Conservation (phyloP, 2,888 invertebrate genomes). For the Nowickia ferox region DNA sequence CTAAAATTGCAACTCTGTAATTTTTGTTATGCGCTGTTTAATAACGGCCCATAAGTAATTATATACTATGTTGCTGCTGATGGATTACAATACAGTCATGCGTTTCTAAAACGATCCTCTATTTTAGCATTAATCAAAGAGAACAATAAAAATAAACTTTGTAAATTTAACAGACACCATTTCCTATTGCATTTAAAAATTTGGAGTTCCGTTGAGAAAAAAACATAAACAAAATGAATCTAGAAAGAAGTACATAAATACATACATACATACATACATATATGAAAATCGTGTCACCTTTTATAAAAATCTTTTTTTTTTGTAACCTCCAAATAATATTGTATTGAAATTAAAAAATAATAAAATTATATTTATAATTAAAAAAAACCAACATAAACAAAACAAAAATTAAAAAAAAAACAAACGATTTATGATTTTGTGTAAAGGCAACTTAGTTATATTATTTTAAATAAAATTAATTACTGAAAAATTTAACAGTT, state of each 20-base stretch:
- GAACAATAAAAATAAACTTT: slow-evolving; percentile 24
- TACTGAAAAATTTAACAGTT: slow-evolving; percentile 14
- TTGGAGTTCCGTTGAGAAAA: slow-evolving; percentile 21
- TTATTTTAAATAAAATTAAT: slow-evolving; percentile 74
- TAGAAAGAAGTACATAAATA: too few relatives aligned
- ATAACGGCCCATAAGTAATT: not conserved
- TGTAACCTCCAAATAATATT: slow-evolving; percentile 50
- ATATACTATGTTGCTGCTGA: not conserved
- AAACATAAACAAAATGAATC: slow-evolving; percentile 1
- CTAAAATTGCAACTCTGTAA: not conserved
- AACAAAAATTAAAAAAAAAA: slow-evolving; percentile 14
- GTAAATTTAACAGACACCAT: slow-evolving; percentile 56
- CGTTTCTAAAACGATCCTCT: not conserved
- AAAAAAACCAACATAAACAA: slow-evolving; percentile 5
- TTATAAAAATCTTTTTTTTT: slow-evolving; percentile 17
- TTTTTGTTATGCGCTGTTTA: not conserved
- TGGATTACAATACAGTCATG: not conserved
- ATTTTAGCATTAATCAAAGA: slow-evolving; percentile 9
- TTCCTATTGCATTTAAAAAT: slow-evolving; percentile 31
- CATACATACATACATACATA: slow-evolving; percentile 15
- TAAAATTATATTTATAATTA: slow-evolving; percentile 67
- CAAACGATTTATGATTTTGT: slow-evolving; percentile 69
- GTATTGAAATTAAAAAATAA: slow-evolving; percentile 58
- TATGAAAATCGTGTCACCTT: slow-evolving; percentile 36
- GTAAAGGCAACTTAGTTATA: slow-evolving; percentile 70